Conservation (phyloP, 2,113 vertebrate genomes). For the Brachyhypopomus occidentalis region DNA sequence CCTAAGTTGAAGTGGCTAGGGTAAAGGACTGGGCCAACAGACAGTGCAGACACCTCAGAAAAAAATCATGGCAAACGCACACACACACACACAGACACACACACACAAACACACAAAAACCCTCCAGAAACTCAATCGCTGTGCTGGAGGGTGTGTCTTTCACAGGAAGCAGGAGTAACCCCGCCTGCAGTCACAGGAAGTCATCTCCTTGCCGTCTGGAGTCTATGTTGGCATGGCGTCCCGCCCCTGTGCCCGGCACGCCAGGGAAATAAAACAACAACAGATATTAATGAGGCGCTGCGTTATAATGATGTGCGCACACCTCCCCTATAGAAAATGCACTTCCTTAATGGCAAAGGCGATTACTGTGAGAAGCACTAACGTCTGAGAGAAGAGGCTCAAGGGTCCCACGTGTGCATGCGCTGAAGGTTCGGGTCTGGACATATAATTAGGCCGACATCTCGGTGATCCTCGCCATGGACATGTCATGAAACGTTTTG, state of each 20-base stretch:
- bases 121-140: conserved; percentile 27
- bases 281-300: conserved; percentile 81
- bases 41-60: no score
- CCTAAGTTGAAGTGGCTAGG: no score
- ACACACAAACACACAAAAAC: conserved; percentile 26
- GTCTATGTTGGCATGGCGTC: conserved; percentile 62
- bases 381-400: conserved; percentile 66
- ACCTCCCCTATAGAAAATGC: conserved; percentile 79
- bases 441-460: background rate
- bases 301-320: conserved; percentile 73
- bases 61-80: no score
- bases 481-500: no score
- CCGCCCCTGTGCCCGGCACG: conserved; percentile 53
- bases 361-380: conserved; percentile 78
- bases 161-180: conserved; percentile 64
- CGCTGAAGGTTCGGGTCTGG: background rate
- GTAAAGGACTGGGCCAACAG: no score
- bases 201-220: conserved; percentile 76
- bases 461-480: background rate
- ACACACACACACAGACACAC: no score
- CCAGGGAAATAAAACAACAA: conserved; percentile 65
- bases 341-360: conserved; percentile 81
- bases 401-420: conserved; percentile 63
- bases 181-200: conserved; percentile 72
- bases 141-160: conserved; percentile 44